phyloP scores from a whole-genome alignment of 2,888 invertebrate genomes.

The Meiosimyza decipiens region DNA sequence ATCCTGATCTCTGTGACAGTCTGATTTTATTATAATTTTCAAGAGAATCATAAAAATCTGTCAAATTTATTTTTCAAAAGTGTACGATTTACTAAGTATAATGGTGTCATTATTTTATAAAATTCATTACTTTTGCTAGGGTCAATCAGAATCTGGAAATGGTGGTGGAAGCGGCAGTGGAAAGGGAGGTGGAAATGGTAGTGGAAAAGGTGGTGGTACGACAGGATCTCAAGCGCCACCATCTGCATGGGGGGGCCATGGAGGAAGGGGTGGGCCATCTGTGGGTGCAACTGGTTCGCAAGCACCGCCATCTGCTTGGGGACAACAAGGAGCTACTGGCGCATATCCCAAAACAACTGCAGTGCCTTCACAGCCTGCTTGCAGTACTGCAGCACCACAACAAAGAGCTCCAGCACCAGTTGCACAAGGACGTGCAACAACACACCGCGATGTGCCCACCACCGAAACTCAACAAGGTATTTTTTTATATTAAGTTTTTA shows the following conservation, averaged over 20 bases:
- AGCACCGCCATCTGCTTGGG: slow-evolving; percentile 43
- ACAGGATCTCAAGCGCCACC: slow-evolving; percentile 23
- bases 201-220: slow-evolving; percentile 7
- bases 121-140: no score
- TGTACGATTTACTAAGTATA: no score
- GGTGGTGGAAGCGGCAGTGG: slow-evolving; percentile 15
- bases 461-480: slow-evolving; percentile 35
- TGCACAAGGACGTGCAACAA: slow-evolving; percentile 50
- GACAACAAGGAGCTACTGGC: slow-evolving; percentile 40
- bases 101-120: no score
- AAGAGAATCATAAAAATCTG: no score
- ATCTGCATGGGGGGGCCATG: slow-evolving; percentile 47
- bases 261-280: slow-evolving; percentile 35
- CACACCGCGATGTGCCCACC: slow-evolving; percentile 47
- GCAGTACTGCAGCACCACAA: slow-evolving; percentile 44
- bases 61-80: no score
- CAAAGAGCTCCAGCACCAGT: slow-evolving; percentile 48
- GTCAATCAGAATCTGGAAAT: not conserved
- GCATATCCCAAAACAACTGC: slow-evolving; percentile 41
- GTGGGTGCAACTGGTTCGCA: slow-evolving; percentile 38
- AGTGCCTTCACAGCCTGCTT: slow-evolving; percentile 35
- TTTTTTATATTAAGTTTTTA: not conserved
- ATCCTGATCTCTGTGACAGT: no score
- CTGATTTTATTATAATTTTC: no score
- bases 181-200: not conserved